Conservation (phyloP, 2,888 invertebrate species). For the Harpagoxenus sublaevis region DNA sequence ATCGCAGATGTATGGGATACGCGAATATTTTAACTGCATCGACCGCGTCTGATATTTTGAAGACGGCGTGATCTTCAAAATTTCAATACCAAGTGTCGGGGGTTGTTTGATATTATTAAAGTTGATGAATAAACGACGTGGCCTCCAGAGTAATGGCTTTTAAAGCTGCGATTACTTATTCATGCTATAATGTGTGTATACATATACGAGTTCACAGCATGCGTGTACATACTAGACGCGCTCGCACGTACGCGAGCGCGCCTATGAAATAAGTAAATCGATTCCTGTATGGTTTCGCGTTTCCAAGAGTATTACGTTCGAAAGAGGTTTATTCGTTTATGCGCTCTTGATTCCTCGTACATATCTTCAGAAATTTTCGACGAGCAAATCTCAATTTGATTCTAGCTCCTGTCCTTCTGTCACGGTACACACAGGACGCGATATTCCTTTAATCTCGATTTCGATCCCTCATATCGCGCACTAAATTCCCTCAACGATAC, state of each 20-base stretch:
- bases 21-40: background rate
- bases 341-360: conserved; percentile 4
- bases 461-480: background rate
- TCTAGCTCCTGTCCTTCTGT: background rate
- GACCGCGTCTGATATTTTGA: background rate
- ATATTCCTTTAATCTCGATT: conserved; percentile 12
- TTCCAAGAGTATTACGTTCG: conserved; percentile 31
- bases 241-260: background rate
- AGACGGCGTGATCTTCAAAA: background rate
- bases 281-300: conserved; percentile 29
- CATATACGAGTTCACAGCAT: background rate
- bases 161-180: conserved; percentile 44
- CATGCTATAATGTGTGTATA: conserved; percentile 12
- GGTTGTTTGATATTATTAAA: conserved; percentile 29
- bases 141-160: conserved; percentile 26
- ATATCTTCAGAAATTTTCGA: conserved; percentile 24
- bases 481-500: background rate
- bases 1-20: background rate
- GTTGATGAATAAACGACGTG: conserved; percentile 37
- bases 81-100: conserved; percentile 11
- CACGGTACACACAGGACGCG: background rate
- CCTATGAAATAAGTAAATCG: conserved; percentile 42
- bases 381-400: conserved; percentile 21
- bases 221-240: background rate
- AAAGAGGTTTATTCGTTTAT: conserved; percentile 23